Percentiles rank a stretch among this genome's conserved stretches.
Conservation (phyloP, 2,888 invertebrate species). For the Lasioglossum lativentre region DNA sequence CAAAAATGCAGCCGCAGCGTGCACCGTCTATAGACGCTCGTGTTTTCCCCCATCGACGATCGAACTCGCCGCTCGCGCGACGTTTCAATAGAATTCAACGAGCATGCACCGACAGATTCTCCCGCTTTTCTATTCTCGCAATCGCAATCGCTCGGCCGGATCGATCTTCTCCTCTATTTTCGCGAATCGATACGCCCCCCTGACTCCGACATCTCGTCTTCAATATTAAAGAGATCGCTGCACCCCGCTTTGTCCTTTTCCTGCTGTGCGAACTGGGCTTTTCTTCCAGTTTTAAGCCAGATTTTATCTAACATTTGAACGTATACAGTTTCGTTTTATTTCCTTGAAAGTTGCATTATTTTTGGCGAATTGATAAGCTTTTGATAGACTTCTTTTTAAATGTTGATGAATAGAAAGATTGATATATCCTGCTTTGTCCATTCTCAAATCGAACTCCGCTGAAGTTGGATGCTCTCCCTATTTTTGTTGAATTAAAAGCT, state of each 20-base stretch:
- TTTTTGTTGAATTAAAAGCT: no score
- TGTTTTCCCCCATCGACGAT: slow-evolving; percentile 34
- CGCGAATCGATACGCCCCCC: not conserved
- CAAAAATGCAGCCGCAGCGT: slow-evolving; percentile 62
- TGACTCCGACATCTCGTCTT: not conserved
- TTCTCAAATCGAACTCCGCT: not conserved
- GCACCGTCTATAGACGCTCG: slow-evolving; percentile 50
- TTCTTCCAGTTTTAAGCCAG: not conserved
- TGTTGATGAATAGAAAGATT: not conserved
- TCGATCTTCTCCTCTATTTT: not conserved
- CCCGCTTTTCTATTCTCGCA: not conserved
- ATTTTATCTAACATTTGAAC: no score
- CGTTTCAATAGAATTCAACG: slow-evolving; percentile 13
- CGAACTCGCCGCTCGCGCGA: slow-evolving; percentile 36
- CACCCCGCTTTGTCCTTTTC: not conserved
- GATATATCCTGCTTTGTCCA: not conserved
- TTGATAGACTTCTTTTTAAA: not conserved
- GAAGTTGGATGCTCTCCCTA: not conserved
- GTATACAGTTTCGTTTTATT: no score
- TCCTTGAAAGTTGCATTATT: not conserved
- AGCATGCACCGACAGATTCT: slow-evolving; percentile 13
- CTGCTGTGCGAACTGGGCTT: not conserved
- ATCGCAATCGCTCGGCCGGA: not conserved
- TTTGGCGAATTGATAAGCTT: not conserved
- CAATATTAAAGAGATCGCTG: not conserved